Conservation (phyloP, 1,140 invertebrate genomes). For the Ostrea edulis region DNA sequence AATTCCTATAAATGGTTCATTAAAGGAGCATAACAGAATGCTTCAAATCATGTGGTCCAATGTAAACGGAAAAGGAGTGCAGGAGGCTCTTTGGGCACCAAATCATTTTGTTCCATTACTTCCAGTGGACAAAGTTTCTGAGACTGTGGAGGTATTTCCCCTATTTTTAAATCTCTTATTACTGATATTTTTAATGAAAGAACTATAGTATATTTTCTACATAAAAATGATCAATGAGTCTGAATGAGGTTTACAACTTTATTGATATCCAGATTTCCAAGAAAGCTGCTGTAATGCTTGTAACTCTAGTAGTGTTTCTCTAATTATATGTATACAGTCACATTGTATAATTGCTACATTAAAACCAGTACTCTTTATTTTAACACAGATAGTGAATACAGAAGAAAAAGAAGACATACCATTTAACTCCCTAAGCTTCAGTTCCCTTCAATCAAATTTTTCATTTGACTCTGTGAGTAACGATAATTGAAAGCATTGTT, state of each 20-base stretch:
- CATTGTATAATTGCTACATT: background rate
- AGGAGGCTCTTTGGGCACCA: slow-evolving; percentile 5
- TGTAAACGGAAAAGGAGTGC: background rate
- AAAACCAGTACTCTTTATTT: background rate
- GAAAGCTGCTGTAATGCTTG: background rate
- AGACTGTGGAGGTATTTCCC: background rate
- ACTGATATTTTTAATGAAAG: too few species aligned
- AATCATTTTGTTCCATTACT: slow-evolving; percentile 27
- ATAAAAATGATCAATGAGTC: too few species aligned
- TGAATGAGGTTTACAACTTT: too few species aligned
- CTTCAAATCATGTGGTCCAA: slow-evolving; percentile 22
- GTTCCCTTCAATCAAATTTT: background rate
- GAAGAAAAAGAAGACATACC: background rate
- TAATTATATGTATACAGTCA: background rate
- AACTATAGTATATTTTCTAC: too few species aligned
- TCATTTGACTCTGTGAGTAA: slow-evolving; percentile 1
- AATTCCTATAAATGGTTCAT: background rate
- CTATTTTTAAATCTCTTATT: too few species aligned
- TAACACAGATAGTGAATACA: background rate
- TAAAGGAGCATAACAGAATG: background rate
- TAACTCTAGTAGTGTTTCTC: background rate
- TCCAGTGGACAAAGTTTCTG: background rate
- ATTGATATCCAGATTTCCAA: too few species aligned
- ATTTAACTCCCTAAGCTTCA: background rate
- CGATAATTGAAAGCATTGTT: background rate